Percentiles rank a stretch among this genome's conserved stretches.
Conservation (phyloP, 64 coral and sea anemone species). For the Catalaphyllia jardinei region DNA sequence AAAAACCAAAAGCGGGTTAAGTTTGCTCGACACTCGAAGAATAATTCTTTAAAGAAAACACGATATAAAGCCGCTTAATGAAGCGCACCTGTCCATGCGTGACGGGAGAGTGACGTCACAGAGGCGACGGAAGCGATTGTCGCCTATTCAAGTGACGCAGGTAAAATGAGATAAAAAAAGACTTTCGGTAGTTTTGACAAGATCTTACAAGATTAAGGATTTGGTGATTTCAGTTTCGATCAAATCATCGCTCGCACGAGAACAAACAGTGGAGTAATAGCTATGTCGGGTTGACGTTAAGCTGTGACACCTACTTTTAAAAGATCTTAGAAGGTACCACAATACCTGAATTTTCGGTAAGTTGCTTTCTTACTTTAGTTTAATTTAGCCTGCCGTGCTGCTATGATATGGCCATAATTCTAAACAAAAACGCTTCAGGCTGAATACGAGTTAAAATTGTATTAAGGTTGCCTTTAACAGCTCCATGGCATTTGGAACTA, state of each 20-base stretch:
- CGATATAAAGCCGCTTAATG: conserved; percentile 16
- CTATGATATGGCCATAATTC: neutral
- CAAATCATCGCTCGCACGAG: neutral
- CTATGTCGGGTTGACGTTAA: neutral
- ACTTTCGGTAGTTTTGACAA: neutral
- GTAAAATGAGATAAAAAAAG: conserved; percentile 21
- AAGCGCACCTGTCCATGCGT: conserved; percentile 3
- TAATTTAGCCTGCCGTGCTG: neutral
- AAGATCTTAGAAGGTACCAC: neutral
- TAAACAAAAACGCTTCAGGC: neutral
- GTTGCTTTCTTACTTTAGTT: neutral
- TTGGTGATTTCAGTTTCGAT: neutral
- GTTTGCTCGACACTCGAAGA: neutral
- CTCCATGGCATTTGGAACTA: neutral
- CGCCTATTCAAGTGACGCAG: conserved; percentile 22
- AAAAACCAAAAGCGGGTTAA: neutral
- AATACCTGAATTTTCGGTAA: conserved; percentile 4
- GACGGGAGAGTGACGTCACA: conserved; percentile 37
- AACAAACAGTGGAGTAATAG: neutral
- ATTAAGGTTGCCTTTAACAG: neutral
- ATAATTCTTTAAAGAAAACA: neutral
- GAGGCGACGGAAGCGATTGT: conserved; percentile 12
- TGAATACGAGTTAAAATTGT: neutral
- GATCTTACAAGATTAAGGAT: neutral
- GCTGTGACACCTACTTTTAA: neutral